Evolutionary conservation across 2,113 vertebrate species (phyloP), one percentile per base, ranked within the genome.

Genomic region (Amphilophus citrinellus): DNA sequence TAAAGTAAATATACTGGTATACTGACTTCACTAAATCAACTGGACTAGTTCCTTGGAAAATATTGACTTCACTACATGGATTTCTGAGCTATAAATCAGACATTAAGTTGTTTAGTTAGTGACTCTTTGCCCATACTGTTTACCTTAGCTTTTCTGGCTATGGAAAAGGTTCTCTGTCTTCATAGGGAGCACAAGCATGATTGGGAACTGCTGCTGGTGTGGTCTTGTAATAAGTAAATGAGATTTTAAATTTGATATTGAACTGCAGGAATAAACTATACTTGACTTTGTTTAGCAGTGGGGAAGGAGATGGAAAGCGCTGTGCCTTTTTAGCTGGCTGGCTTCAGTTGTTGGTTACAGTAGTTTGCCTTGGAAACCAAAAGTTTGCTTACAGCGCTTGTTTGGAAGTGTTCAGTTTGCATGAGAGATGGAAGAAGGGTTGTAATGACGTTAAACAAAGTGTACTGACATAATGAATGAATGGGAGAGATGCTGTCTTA

Each of bases 361-460:
- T 8, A 27, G 24, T 20, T 85, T 37, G 13, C 50, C 82, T 84
- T 85, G 61, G 80, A 84, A 90, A 83, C 78, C 11, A 59, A 59
- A 77, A n/a, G 80, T 73, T 80, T 84, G 56, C 75, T 62, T 27
- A 27, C 66, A 75, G 62, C 10, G 61, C 53, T 78, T 27, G 53
- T 83, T 82, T 85, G 44, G 42, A 75, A 85, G 65, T 47, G 57
- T 50, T 79, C n/a, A 22, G 63, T 27, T 77, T 81, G 63, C 65
- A 47, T 82, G 62, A 35, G 59, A 73, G 68, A 66, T 73, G 22
- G 37, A 27, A 47, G 50, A 68, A 53, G 22, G 18, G 24, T 37
- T 77, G 56, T 30, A 65, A 27, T 84, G 82, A 61, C 76, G 77
- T 78, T 22, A 91, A 57, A 77, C 62, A 65, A 82, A 77, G 47